Evolutionary conservation across 2,797 vertebrate species (phyloP), one percentile per base, ranked within the genome.

Genomic region (Dryobates pubescens): DNA sequence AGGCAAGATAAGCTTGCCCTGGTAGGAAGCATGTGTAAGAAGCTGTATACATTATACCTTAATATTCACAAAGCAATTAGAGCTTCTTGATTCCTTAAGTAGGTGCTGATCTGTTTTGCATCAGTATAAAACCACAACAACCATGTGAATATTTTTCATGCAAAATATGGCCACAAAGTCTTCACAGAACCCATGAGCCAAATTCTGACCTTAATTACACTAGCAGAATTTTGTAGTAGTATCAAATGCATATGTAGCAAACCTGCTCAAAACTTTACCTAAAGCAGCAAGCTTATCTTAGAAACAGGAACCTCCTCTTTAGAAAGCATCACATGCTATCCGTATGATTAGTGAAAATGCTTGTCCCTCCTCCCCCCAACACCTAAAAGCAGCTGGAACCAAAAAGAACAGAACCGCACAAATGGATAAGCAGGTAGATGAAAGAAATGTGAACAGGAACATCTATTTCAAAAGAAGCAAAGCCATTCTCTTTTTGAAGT

Each of bases 41-140:
- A 64, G 41, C 85, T 61, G 58, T 45, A 34, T 30, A 64, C 16
- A 10, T 65, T 86, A 57, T 29, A 82, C 73, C 79, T 86, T 69
- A 63, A 69, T n/a, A 59, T 61, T 89, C 84, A 64, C 32, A 86
- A 45, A 27, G 36, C 70, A 93, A 47, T 86, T 85, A 75, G 1
- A 83, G 65, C 22, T 89, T 93, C 67, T 76, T 56, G 49, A 82
- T 86, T 82, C 63, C 87, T 79, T 68, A 77, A 94, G 70, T 54
- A 94, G 59, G 56, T 79, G 61, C 59, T 87, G 73, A 94, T 86
- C 67, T 89, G 43, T 61, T 64, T 71, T 59, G 57, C 59, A 86
- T 78, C 47, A 45, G 30, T 82, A 71, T 80, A 79, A 83, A 94
- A 72, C 79, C 76, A 83, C 70, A 91, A 80, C 30, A 20, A 85